Evolutionary conservation across 2,888 invertebrate species (phyloP).

Genomic region (Desoria tigrina): DNA sequence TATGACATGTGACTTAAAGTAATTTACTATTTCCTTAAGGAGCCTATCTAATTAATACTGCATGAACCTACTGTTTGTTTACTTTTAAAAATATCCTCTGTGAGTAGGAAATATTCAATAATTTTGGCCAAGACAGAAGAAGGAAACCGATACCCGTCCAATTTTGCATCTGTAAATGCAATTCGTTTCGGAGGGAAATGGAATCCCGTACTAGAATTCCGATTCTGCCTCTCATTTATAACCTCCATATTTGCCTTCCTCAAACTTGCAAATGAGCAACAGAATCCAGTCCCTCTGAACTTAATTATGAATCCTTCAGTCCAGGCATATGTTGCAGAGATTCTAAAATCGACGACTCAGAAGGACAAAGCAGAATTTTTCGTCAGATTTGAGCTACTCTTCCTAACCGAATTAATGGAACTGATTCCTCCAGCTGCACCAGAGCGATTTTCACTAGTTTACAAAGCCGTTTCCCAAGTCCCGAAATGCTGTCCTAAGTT

Average conservation of each 20-base stretch:
- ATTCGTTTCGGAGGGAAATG: constrained; percentile 24
- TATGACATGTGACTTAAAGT: constrained; percentile 17
- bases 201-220: constrained; percentile 31
- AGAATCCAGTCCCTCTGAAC: no score
- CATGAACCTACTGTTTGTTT: background rate
- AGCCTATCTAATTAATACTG: background rate
- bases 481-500: constrained; percentile 19
- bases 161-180: constrained; percentile 24
- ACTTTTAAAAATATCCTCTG: no score
- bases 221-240: constrained; percentile 26
- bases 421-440: constrained; percentile 6
- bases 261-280: background rate
- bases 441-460: constrained; percentile 25
- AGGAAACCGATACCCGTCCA: constrained; percentile 31
- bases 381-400: constrained; percentile 33
- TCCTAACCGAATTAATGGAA: constrained; percentile 21
- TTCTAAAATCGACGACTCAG: background rate
- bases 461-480: constrained; percentile 30
- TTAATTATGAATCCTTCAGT: background rate
- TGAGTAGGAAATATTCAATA: constrained; percentile 30
- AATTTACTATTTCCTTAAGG: no score
- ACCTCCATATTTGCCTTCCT: constrained; percentile 3
- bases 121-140: constrained; percentile 3
- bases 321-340: background rate
- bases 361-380: constrained; percentile 22